phyloP scores from a whole-genome alignment of 2,797 vertebrate genomes.

The Myotis planiceps region DNA sequence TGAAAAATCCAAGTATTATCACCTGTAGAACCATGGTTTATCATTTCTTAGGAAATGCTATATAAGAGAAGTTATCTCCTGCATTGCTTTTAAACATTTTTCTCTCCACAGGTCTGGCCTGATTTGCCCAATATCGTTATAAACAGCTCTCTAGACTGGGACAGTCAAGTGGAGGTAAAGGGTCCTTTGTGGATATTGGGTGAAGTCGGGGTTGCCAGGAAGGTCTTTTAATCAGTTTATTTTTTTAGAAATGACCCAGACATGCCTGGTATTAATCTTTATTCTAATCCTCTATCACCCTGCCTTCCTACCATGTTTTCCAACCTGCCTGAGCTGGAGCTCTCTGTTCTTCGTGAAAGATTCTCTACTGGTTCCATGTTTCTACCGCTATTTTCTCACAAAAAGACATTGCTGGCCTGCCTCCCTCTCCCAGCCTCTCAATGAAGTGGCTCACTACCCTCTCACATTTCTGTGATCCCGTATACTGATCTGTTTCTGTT shows the following conservation, averaged over 20 bases:
- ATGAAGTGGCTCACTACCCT: neutral
- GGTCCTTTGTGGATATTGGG: neutral
- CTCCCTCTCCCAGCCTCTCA: neutral
- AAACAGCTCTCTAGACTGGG: constrained; percentile 82
- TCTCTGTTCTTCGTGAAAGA: neutral
- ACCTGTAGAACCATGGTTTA: fast-evolving
- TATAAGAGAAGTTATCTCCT: neutral
- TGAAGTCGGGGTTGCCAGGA: neutral
- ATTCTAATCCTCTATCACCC: neutral
- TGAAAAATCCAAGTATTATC: neutral
- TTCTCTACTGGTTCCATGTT: neutral
- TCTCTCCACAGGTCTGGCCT: constrained; percentile 91
- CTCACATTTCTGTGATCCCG: neutral
- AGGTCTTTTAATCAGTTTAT: neutral
- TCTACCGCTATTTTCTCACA: neutral
- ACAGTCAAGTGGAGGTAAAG: constrained; percentile 80
- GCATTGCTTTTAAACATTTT: neutral
- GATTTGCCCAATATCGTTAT: constrained; percentile 88
- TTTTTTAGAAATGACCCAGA: neutral
- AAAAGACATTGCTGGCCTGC: neutral
- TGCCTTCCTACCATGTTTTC: neutral
- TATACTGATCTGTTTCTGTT: neutral
- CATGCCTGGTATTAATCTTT: neutral
- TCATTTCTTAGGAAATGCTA: neutral
- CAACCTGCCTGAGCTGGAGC: neutral